A percentile compares a stretch with the other conserved stretches of the same genome.
Evolutionary conservation across 2,888 invertebrate species (phyloP).

Genomic region (Melanophora roralis): DNA sequence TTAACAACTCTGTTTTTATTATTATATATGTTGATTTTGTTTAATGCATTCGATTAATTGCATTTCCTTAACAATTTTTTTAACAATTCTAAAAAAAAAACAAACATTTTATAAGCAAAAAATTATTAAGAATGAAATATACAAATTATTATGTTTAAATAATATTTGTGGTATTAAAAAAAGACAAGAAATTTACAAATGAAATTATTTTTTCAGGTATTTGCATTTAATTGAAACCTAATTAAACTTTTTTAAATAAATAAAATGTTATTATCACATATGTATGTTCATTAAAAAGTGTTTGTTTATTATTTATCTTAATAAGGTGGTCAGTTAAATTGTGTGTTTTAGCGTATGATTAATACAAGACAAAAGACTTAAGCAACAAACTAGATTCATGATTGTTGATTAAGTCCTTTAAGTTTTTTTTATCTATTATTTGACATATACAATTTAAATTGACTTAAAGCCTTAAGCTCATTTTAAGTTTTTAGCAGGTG

Average conservation of each 20-base stretch:
- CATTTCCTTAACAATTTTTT: slow-evolving; percentile 31
- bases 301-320: neutral
- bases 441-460: no score
- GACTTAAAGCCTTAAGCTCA: no score
- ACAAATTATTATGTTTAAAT: no score
- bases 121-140: no score
- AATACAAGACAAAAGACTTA: slow-evolving; percentile 26
- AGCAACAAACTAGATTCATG: slow-evolving; percentile 18
- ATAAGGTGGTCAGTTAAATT: neutral
- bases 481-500: no score
- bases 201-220: slow-evolving; percentile 1
- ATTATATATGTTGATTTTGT: slow-evolving; percentile 12
- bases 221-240: slow-evolving; percentile 29
- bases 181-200: no score
- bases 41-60: slow-evolving; percentile 39
- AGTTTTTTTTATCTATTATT: neutral
- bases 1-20: slow-evolving; percentile 29
- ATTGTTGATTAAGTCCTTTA: slow-evolving; percentile 13
- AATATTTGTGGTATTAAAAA: neutral
- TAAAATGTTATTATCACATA: slow-evolving; percentile 1
- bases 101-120: neutral
- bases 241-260: no score
- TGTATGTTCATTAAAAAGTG: neutral
- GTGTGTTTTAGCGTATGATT: neutral
- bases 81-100: slow-evolving; percentile 1